These are phyloP conservation scores for Aplidium turbinatum DNA, from an alignment of 23 tunicate genomes.

Conservation along the genomic window DNA sequence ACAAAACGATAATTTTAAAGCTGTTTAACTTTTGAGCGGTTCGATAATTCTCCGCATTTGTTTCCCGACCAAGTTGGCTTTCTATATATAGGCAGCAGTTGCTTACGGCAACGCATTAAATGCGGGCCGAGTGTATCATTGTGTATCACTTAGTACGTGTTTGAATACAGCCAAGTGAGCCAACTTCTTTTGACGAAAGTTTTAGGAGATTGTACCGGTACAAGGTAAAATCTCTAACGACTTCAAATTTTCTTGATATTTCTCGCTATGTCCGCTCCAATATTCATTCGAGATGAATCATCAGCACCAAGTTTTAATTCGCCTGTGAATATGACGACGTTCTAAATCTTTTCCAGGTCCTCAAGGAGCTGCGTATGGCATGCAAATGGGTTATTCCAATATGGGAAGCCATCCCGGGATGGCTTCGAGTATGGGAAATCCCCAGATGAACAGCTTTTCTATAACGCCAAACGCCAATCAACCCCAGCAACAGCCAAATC, in stretches of 20 bases:
- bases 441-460: too few relatives aligned
- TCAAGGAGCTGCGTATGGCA: slow-evolving; percentile 15
- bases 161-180: too few relatives aligned
- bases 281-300: too few relatives aligned
- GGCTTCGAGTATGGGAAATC: slow-evolving; percentile 18
- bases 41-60: not conserved
- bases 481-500: too few relatives aligned
- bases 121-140: not conserved
- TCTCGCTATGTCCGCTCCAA: too few relatives aligned
- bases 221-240: not conserved
- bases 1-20: not conserved
- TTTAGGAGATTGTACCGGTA: too few relatives aligned
- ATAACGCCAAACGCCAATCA: too few relatives aligned
- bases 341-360: not conserved
- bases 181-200: too few relatives aligned
- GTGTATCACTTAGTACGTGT: not conserved
- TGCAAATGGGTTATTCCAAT: slow-evolving; percentile 25
- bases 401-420: slow-evolving; percentile 14
- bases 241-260: not conserved
- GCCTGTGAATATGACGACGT: too few relatives aligned
- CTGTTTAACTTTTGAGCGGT: not conserved
- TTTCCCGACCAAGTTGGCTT: not conserved
- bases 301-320: too few relatives aligned
- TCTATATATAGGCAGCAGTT: not conserved
- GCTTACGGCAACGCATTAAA: not conserved